These are phyloP conservation scores for Sminthopsis crassicaudata DNA, from an alignment of 2,113 vertebrate species.

Conservation along the genomic window DNA sequence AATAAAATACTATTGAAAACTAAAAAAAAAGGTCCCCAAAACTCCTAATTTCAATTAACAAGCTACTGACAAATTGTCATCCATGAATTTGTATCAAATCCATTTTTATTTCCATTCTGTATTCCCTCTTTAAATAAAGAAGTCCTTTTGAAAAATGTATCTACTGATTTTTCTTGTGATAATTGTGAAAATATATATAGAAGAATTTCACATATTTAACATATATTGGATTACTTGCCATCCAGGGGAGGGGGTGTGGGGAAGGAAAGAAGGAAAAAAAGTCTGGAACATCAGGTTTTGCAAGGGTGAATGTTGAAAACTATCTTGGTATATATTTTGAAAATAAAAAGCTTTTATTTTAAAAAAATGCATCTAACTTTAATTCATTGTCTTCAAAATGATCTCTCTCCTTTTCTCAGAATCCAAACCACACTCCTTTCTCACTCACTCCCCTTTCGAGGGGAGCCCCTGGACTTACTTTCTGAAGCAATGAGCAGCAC, in stretches of 20 bases:
- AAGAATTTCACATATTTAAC: no score
- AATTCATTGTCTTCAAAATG: not conserved
- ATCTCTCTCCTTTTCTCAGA: not conserved
- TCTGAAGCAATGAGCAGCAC: conserved; percentile 90
- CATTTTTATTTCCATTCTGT: conserved; percentile 43
- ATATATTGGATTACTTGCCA: no score
- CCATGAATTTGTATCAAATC: not conserved
- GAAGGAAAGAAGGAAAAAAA: no score
- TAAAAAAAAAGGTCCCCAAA: no score
- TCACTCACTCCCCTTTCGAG: not conserved
- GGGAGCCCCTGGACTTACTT: conserved; percentile 54
- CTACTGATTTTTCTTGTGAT: not conserved
- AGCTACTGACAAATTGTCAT: not conserved
- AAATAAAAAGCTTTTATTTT: no score
- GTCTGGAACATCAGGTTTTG: no score
- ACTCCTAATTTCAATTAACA: not conserved
- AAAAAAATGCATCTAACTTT: not conserved
- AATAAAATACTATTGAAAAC: no score
- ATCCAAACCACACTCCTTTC: not conserved
- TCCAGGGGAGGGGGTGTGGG: no score
- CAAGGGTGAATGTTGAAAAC: no score
- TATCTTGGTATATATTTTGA: no score
- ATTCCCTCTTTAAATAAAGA: not conserved
- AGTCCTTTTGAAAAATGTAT: not conserved
- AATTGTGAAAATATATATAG: no score